phyloP scores from a whole-genome alignment of 2,113 vertebrate genomes.

The rabbit (Oryctolagus cuniculus) region mOryCun1.1 NC_091438.1:114791501-114792000 shows the following conservation, averaged over 20 bases:
- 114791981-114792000: not conserved
- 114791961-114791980: not conserved
- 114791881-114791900: not conserved
- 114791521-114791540: not conserved
- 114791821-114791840: not conserved
- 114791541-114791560: conserved; percentile 9
- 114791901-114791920: not conserved
- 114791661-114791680: not conserved
- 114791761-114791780: conserved; percentile 24
- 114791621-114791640: not conserved
- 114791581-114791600: not conserved
- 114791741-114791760: not conserved
- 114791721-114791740: not conserved
- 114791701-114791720: not conserved
- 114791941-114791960: not conserved
- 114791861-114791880: not conserved
- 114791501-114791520: not conserved
- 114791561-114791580: not conserved
- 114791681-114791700: not conserved
- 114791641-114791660: not conserved
- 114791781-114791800: not conserved
- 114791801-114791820: not conserved
- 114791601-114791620: not conserved
- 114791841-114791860: not conserved
- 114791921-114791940: not conserved